Evolutionary conservation across 2,888 invertebrate species (phyloP), one percentile per base, ranked within the genome.

Genomic region (Andrena bucephala): DNA sequence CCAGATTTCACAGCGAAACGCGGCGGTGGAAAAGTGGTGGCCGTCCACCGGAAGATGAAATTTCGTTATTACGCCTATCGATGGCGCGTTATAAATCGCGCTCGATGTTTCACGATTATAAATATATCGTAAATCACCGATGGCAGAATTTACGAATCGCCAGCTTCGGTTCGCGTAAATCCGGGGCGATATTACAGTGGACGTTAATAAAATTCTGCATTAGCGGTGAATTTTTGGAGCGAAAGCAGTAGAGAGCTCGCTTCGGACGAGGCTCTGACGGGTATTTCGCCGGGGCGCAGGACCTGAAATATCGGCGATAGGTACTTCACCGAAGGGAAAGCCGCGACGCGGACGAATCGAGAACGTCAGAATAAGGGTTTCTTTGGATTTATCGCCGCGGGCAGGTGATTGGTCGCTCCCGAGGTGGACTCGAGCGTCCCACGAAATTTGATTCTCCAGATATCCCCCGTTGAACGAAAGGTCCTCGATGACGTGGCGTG

Each of bases 361-460:
- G 71, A 77, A 75, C 66, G 57, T 60, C 69, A 33, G 80, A 80
- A 77, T 80, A 80, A 83, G 66, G 68, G 62, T 59, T 54, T 62
- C 63, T n/a, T 31, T 13, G 84, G 60, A 85, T 85, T 85, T 84
- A 86, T 74, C 33, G 77, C 52, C 20, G 20, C 66, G 36, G 36
- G 16, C 71, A 57, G 68, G 70, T 70, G 85, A 86, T 86, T 76
- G 84, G 70, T 78, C 76, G 75, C 27, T 66, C 16, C 20, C 63
- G 57, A 27, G 54, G 33, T 24, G 24, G 36, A 48, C 48, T 42
- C 36, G 62, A 54, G 29, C 63, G 70, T 52, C 48, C 71, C 77
- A 57, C 75, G 81, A 86, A 87, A 87, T 87, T 87, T 85, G 87
- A 87, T 87, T 77, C 78, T 27, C 74, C 20, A 81, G 87, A 87